Base-by-base conservation (phyloP, 1,140 invertebrate genomes). In the Drosophila bifasciata region DNA sequence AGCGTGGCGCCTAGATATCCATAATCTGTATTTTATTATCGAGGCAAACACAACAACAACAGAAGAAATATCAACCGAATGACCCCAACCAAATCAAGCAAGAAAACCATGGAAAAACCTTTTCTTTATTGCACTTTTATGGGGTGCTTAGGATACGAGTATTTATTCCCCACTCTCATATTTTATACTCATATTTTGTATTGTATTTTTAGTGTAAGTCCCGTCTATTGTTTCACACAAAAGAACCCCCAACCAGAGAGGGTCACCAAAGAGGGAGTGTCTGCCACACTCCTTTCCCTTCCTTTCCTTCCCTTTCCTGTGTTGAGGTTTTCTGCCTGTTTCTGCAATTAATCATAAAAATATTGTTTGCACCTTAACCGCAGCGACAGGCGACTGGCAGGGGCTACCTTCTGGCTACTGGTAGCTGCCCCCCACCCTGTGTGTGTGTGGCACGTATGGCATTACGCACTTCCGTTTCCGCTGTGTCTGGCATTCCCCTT, bases 391-490 rank as follows among this genome's bases (percentile, higher is more conserved):
- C 36, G 17, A 55, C 25, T 1, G 25, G 45, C 39, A 40, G 63
- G 64, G 53, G 43, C 58, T 21, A 45, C 53, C 45, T n/a, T n/a
- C 60, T 53, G 15, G 40, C 51, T 41, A 46, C 28, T 44, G 59
- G 43, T n/a, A n/a, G n/a, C n/a, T n/a, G n/a, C n/a, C n/a, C 16
- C 51, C 23, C 40, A n/a, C n/a, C n/a, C n/a, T n/a, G n/a, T 36
- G 58, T 11, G 76, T 21, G 19, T 36, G 58, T 3, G 76, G 58
- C 81, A 81, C 83, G 78, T 86, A 86, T 88, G 78, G 81, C 61
- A 81, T 81, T 88, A 86, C 83, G 83, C 77, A 81, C 77, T 88
- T 86, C 81, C 81, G 81, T 81, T 86, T 86, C 81, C 77, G 81
- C 11, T 58, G 43, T 23, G 49, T 66, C 46, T 70, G 50, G 13